Conservation (phyloP, 2,888 invertebrate species). For the Netelia fuscicornis region DNA sequence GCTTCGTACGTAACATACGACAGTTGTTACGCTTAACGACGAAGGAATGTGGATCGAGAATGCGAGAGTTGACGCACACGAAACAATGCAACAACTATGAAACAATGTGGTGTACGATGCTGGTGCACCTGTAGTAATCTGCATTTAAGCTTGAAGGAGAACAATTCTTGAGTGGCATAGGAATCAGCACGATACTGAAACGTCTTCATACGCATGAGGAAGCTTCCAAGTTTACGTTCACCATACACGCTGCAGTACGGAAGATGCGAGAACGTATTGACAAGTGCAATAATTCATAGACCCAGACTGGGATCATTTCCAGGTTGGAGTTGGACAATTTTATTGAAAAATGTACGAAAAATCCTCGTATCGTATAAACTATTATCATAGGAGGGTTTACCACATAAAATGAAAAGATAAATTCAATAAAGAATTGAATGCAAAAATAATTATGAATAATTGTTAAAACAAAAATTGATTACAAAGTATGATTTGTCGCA, state of each 20-base stretch:
- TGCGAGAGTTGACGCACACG: slow-evolving; percentile 72
- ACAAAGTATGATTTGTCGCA: no score
- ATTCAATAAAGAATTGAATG: no score
- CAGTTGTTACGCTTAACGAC: slow-evolving; percentile 12
- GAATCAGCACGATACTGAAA: slow-evolving; percentile 28
- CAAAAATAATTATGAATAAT: no score
- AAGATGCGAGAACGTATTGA: background rate
- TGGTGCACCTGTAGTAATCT: slow-evolving; percentile 73
- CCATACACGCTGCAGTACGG: background rate
- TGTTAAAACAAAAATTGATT: no score
- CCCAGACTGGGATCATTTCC: no score
- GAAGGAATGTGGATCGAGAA: slow-evolving; percentile 49
- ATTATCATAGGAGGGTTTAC: no score
- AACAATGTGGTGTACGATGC: slow-evolving; percentile 75
- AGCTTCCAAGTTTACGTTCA: background rate
- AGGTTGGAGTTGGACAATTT: no score
- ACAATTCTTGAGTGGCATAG: slow-evolving; percentile 75
- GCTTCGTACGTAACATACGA: background rate
- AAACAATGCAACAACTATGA: slow-evolving; percentile 76
- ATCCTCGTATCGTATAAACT: no score
- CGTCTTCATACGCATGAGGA: background rate
- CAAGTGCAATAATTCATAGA: no score
- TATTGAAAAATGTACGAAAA: no score
- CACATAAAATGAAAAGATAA: no score
- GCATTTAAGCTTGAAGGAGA: slow-evolving; percentile 73